Conservation (phyloP, 2,113 vertebrate species). For the Pagrus major region DNA sequence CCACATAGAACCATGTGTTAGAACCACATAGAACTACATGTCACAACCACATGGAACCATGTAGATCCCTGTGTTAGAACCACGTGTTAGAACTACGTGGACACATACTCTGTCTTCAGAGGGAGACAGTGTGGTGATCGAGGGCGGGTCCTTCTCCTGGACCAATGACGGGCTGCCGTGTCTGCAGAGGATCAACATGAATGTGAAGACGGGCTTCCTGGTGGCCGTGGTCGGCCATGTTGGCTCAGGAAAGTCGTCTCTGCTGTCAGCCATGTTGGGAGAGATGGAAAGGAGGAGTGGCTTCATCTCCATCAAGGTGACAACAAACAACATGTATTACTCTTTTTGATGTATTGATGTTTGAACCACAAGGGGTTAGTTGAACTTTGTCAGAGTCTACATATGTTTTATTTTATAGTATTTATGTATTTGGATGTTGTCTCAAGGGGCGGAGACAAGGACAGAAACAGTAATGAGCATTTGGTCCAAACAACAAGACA, state of each 20-base stretch:
- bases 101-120: conserved; percentile 30
- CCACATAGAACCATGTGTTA: no score
- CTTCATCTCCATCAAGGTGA: conserved; percentile 78
- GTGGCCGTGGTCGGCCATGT: conserved; percentile 95
- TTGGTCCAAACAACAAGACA: not conserved
- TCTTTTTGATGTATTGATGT: not conserved
- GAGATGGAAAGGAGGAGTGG: conserved; percentile 91
- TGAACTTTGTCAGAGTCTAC: not conserved
- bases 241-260: conserved; percentile 94
- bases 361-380: not conserved
- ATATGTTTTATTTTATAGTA: no score
- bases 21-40: not conserved
- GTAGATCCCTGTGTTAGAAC: not conserved
- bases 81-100: not conserved
- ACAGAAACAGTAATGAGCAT: not conserved
- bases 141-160: conserved; percentile 89
- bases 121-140: conserved; percentile 77
- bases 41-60: not conserved
- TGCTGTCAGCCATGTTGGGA: conserved; percentile 93
- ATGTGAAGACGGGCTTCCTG: conserved; percentile 85
- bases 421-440: no score
- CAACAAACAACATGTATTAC: not conserved
- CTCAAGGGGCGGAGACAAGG: not conserved
- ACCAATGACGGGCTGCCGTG: conserved; percentile 82
- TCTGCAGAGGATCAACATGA: conserved; percentile 83